phyloP scores from a whole-genome alignment of 2,888 invertebrate genomes.

The Crepidodera aurea region DNA sequence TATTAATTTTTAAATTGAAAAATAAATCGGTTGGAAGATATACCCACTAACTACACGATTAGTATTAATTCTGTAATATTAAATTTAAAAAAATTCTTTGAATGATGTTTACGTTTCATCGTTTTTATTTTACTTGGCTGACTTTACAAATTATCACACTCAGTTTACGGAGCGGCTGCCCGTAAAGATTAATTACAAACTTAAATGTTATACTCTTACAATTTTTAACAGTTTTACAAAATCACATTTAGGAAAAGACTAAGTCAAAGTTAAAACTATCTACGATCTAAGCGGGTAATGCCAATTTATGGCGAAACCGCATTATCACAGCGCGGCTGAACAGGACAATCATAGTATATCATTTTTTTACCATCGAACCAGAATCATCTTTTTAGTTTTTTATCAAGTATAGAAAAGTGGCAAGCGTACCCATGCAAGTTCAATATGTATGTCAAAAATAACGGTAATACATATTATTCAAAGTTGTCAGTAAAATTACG shows the following conservation, averaged over 20 bases:
- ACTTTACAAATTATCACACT: slow-evolving; percentile 50
- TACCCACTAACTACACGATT: no score
- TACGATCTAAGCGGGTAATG: slow-evolving; percentile 51
- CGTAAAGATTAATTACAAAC: slow-evolving; percentile 54
- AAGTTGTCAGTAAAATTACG: no score
- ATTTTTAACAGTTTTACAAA: slow-evolving; percentile 57
- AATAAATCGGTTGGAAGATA: no score
- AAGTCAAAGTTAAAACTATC: slow-evolving; percentile 54
- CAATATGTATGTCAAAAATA: not conserved
- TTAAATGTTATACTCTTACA: slow-evolving; percentile 59
- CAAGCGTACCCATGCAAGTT: not conserved
- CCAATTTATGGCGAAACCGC: slow-evolving; percentile 41
- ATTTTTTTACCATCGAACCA: slow-evolving; percentile 30
- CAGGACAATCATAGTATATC: slow-evolving; percentile 57
- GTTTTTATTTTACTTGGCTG: slow-evolving; percentile 6
- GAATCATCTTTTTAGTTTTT: slow-evolving; percentile 17
- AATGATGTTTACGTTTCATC: not conserved
- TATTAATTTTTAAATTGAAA: no score
- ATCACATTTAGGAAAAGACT: slow-evolving; percentile 59
- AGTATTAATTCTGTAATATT: no score
- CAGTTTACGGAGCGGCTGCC: slow-evolving; percentile 53
- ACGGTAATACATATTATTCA: no score
- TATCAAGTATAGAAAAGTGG: slow-evolving; percentile 10
- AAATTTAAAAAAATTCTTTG: no score
- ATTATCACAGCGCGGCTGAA: slow-evolving; percentile 62